Evolutionary conservation across 2,888 invertebrate genomes (phyloP).

Genomic region (Eugnorisma glareosa): DNA sequence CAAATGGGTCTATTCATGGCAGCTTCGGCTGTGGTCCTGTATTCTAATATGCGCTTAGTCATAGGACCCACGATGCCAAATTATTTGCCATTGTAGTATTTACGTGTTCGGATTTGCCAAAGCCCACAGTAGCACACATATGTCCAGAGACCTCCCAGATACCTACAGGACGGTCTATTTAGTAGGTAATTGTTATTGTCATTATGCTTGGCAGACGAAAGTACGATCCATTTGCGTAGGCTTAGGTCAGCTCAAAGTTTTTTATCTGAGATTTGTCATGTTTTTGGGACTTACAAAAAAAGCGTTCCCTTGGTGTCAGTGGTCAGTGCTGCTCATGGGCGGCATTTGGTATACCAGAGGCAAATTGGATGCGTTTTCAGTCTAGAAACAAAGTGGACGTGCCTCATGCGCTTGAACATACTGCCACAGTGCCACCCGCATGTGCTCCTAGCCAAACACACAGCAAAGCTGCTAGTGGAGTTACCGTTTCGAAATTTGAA

Average conservation of each 20-base stretch:
- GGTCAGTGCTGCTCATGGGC: not conserved
- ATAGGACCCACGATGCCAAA: not conserved
- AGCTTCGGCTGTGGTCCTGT: constrained; percentile 1
- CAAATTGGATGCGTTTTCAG: too few species aligned
- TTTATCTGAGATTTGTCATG: not conserved
- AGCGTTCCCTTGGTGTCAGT: not conserved
- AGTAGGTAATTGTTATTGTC: not conserved
- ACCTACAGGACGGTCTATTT: not conserved
- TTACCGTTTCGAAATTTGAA: not conserved
- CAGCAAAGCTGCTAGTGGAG: not conserved
- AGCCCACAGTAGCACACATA: not conserved
- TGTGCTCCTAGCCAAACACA: not conserved
- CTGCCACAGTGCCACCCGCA: not conserved
- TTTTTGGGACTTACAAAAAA: not conserved
- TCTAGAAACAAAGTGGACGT: too few species aligned
- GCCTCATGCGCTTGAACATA: too few species aligned
- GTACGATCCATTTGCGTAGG: not conserved
- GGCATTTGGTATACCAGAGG: not conserved
- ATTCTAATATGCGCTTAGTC: constrained; percentile 3
- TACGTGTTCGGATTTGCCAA: not conserved
- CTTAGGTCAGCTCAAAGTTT: not conserved
- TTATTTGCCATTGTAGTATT: constrained; percentile 17
- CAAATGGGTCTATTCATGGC: constrained; percentile 22
- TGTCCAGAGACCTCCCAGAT: not conserved
- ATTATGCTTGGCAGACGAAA: not conserved